Evolutionary conservation across 1,140 invertebrate species (phyloP), one percentile per base, ranked within the genome.

Genomic region (Aphis craccivora): DNA sequence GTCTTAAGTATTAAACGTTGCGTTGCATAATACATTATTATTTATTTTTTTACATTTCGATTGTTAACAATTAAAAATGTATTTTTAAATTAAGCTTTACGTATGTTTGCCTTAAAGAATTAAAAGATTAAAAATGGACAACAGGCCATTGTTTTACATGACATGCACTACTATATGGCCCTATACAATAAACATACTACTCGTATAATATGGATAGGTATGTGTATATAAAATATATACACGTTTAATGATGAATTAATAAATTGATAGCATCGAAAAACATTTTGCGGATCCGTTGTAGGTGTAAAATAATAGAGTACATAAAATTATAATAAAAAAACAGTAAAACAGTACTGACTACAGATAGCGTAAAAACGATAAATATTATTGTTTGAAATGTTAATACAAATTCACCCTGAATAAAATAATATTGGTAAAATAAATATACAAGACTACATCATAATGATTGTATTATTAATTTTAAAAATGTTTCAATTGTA

Each of bases 231-330:
- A 7, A 20, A 35, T 35, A 35, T 53, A 53, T 53, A 88, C 37
- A 89, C 23, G 48, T 53, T 53, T 89, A 89, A 89, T 53, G 48
- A 89, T 8, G 8, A 89, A 53, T 89, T 89, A 89, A 89, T 89
- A 89, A 35, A 53, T 8, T 11, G n/a, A 37, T 5, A 89, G 48
- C n/a, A 35, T 51, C 6, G 4, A 45, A 45, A 86, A 86, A 45
- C 14, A 86, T 45, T 86, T n/a, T 8, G 25, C 6, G 0, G 35
- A 23, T 22, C 35, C 48, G 20, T 43, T 20, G 18, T 48, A 14
- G 25, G 30, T 40, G 23, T 45, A 86, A 45, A n/a, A 86, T 86
- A 86, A 43, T 86, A 86, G 14, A 18, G 9, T n/a, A 67, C 60
- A 67, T n/a, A 4, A 14, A 67, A 67, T 67, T 5, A 67, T 67